These are phyloP conservation scores for Caenorhabditis brenneri DNA, from an alignment of 1,140 invertebrate genomes.

Conservation along the genomic window DNA sequence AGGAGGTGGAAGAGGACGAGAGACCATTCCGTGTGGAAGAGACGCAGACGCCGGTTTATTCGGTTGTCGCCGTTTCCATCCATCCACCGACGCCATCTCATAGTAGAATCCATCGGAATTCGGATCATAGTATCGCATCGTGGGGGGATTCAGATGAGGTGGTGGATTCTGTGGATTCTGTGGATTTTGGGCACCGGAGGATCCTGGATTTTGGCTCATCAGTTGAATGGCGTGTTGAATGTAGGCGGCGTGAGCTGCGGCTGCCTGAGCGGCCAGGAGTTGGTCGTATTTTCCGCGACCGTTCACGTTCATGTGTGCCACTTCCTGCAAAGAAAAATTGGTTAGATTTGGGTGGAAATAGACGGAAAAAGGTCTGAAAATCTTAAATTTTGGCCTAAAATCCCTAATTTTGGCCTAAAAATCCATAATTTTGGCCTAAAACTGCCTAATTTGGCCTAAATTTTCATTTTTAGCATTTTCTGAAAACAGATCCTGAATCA, in stretches of 20 bases:
- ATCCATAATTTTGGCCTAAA: no score
- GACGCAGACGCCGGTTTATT: conserved; percentile 8
- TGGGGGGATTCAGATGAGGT: conserved; percentile 22
- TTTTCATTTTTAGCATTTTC: no score
- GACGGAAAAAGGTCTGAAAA: neutral
- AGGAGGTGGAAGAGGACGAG: neutral
- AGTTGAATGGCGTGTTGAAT: conserved; percentile 34
- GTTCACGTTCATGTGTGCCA: conserved; percentile 19
- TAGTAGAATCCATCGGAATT: conserved; percentile 66
- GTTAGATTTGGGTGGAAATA: neutral
- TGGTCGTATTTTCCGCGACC: conserved; percentile 7
- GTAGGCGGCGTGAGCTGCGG: conserved; percentile 52
- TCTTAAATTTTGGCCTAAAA: neutral
- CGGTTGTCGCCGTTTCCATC: conserved; percentile 66
- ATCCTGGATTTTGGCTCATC: neutral
- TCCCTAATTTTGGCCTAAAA: neutral
- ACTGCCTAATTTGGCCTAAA: no score
- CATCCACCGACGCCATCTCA: conserved; percentile 68
- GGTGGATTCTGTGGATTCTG: no score
- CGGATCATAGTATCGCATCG: conserved; percentile 64
- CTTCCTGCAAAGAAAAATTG: neutral
- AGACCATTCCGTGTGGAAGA: neutral
- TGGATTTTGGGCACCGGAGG: neutral
- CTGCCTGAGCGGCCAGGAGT: conserved; percentile 12
- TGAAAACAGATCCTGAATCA: no score